These are phyloP conservation scores for Oithona nana DNA, from an alignment of 2,888 invertebrate genomes.

Conservation along the genomic window DNA sequence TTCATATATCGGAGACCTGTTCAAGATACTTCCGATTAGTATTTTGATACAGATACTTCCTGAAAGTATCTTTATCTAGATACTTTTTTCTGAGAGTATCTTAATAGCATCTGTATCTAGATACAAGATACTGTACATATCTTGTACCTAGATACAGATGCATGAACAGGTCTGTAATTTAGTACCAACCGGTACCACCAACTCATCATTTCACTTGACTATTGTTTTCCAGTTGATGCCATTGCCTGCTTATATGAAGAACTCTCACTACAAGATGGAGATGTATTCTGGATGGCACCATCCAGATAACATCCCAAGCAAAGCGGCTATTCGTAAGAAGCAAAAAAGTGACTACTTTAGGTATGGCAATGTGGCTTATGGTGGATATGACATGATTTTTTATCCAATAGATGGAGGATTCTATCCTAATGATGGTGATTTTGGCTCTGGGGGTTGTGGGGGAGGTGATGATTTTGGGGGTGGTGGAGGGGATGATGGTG, in stretches of 20 bases:
- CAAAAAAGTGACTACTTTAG: background rate
- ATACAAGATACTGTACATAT: background rate
- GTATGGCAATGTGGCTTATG: background rate
- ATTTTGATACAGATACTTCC: too few species aligned
- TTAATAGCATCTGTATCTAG: background rate
- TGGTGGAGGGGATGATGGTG: too few species aligned
- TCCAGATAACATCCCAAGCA: background rate
- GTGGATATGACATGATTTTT: background rate
- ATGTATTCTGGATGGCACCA: conserved; percentile 9
- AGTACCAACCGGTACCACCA: too few species aligned
- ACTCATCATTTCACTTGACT: background rate
- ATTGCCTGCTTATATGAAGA: background rate
- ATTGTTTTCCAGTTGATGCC: background rate
- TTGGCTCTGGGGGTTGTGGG: background rate
- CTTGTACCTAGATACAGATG: too few species aligned
- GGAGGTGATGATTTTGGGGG: too few species aligned
- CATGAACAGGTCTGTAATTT: too few species aligned
- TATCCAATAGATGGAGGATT: background rate
- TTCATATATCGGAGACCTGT: too few species aligned
- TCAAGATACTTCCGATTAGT: too few species aligned
- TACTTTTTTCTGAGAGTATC: background rate
- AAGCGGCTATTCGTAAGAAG: background rate
- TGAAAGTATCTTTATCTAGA: too few species aligned
- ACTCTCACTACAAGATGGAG: background rate
- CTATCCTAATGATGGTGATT: background rate